phyloP scores from a whole-genome alignment of 2,113 vertebrate genomes.

The Turnix velox region DNA sequence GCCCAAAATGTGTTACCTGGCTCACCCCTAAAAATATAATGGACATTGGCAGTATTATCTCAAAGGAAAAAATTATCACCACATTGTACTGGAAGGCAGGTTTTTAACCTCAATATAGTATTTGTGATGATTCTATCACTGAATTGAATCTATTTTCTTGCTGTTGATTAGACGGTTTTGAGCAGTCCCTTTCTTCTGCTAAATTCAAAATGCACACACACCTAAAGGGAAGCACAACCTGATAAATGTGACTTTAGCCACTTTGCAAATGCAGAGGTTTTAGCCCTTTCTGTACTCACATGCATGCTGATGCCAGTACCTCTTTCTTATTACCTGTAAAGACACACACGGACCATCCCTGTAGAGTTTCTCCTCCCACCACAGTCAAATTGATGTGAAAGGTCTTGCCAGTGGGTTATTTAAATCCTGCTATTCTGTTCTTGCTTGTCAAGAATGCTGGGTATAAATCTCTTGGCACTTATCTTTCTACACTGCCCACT shows the following conservation, averaged over 20 bases:
- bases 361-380: slow-evolving; percentile 31
- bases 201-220: neutral
- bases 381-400: slow-evolving; percentile 45
- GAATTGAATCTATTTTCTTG: neutral
- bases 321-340: slow-evolving; percentile 32
- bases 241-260: neutral
- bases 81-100: neutral
- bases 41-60: neutral
- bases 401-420: slow-evolving; percentile 47
- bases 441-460: slow-evolving; percentile 35
- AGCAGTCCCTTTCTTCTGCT: neutral
- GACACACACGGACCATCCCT: neutral
- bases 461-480: slow-evolving; percentile 41
- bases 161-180: neutral
- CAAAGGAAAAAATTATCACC: neutral
- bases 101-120: neutral
- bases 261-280: neutral
- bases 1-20: neutral
- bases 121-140: neutral
- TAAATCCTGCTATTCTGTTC: slow-evolving; percentile 32
- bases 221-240: neutral
- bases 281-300: neutral
- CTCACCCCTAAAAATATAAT: neutral
- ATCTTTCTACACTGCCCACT: slow-evolving; percentile 30
- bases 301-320: neutral